Evolutionary conservation across 2,113 vertebrate genomes (phyloP).

Genomic region (Ceyx melanurus): DNA sequence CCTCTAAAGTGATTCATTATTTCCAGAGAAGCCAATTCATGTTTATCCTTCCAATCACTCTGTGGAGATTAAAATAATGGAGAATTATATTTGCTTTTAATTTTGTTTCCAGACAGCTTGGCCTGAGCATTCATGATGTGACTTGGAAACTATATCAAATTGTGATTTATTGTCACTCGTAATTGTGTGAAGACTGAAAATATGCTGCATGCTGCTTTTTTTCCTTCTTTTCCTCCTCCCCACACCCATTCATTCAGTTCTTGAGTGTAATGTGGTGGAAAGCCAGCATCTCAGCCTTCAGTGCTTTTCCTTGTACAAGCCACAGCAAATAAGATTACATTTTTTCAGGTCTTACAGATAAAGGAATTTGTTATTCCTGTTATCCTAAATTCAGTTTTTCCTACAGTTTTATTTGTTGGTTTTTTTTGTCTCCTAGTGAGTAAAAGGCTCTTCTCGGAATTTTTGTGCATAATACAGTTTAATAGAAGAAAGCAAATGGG

Average conservation of each 20-base stretch:
- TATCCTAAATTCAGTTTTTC: not conserved
- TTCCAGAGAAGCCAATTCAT: constrained; percentile 66
- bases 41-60: constrained; percentile 56
- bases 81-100: constrained; percentile 73
- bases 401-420: not conserved
- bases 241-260: constrained; percentile 5
- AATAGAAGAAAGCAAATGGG: not conserved
- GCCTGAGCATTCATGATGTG: constrained; percentile 61
- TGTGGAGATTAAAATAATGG: constrained; percentile 63
- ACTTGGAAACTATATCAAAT: constrained; percentile 66
- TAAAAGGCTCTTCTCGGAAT: not conserved
- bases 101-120: constrained; percentile 72
- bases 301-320: not conserved
- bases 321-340: constrained; percentile 2
- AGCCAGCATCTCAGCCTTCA: not conserved
- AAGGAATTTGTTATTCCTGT: not conserved
- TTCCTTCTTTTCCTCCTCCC: not conserved
- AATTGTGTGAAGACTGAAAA: constrained; percentile 54
- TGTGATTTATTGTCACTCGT: constrained; percentile 52
- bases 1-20: constrained; percentile 65
- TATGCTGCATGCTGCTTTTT: constrained; percentile 3
- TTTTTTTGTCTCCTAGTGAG: not conserved
- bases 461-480: not conserved
- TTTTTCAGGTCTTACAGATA: not conserved
- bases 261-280: not conserved